A percentile compares a stretch with the other conserved stretches of the same genome.
These are phyloP conservation scores for Lagopus leucura DNA, from an alignment of 2,113 vertebrate species.

Conservation along the genomic window DNA sequence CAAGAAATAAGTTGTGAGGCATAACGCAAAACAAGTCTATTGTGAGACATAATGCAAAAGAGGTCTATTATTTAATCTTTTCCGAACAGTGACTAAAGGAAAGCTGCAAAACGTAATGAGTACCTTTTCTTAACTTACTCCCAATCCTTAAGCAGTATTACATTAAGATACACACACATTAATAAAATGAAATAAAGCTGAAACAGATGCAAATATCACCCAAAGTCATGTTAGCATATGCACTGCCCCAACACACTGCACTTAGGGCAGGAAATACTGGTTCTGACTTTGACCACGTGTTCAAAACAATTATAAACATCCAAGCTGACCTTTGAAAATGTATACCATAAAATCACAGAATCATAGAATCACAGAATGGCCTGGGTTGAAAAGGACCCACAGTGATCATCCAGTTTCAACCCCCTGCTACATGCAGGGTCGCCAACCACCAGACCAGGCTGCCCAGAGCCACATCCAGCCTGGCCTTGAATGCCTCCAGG, in stretches of 20 bases:
- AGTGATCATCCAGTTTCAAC: too few species aligned
- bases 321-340: neutral
- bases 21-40: neutral
- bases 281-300: neutral
- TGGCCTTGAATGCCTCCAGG: too few species aligned
- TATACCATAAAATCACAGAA: too few species aligned
- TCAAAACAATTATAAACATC: neutral
- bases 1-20: neutral
- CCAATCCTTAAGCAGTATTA: neutral
- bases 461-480: too few species aligned
- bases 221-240: neutral
- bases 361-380: too few species aligned
- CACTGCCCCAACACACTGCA: rapidly evolving
- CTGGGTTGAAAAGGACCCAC: too few species aligned
- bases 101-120: neutral
- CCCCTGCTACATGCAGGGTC: too few species aligned
- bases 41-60: neutral
- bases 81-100: neutral
- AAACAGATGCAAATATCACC: neutral
- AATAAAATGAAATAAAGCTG: neutral
- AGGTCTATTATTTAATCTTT: neutral
- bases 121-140: neutral
- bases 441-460: too few species aligned
- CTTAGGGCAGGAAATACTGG: neutral
- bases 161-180: neutral